Base-by-base conservation (phyloP, 2,797 vertebrate species). In the Stomatorhinus walkeri region DNA sequence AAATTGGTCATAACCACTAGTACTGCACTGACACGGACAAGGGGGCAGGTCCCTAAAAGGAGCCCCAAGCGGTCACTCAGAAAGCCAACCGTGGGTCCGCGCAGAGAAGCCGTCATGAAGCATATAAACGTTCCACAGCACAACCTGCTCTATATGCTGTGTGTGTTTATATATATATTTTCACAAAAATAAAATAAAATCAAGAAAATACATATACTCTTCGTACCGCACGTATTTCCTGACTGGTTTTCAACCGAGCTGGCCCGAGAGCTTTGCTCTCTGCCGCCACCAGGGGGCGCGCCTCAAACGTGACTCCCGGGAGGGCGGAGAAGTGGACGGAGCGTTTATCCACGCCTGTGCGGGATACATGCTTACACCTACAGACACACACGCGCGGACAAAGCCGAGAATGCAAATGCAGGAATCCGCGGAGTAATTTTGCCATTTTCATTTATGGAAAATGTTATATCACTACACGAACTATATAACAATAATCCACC, bases 1-100 rank as follows among this genome's bases (percentile, higher is more conserved):
- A 90, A 93, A 92, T 89, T 90, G 88, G 49, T 85, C 85, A 88
- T 87, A 89, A 89, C 89, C 89, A 89, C 87, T 89, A 87, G 90
- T 51, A 88, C 89, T 91, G 90, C 92, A 92, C 87, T 0, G 79
- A 85, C 64, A 4, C 56, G 22, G 56, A 79, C 12, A 36, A 48
- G 64, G 51, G 91, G 91, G 91, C 83, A 89, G 90, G 91, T 90
- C 89, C 89, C 88, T 90, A 93, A 91, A 93, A 93, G 93, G 93
- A 93, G 93, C 91, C 92, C 92, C 90, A 92, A 93, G 91, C 91
- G 93, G 92, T 95, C 95, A 95, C 95, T 94, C 94, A 92, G 93
- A 92, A 94, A 91, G 91, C 93, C 93, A 88, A 90, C 92, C 90
- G 89, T 90, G n/a, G 90, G 91, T 90, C 91, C 91, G 91, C 91